Evolutionary conservation across 2,797 vertebrate genomes (phyloP), one percentile per base, ranked within the genome.

Genomic region (Carapus acus): DNA sequence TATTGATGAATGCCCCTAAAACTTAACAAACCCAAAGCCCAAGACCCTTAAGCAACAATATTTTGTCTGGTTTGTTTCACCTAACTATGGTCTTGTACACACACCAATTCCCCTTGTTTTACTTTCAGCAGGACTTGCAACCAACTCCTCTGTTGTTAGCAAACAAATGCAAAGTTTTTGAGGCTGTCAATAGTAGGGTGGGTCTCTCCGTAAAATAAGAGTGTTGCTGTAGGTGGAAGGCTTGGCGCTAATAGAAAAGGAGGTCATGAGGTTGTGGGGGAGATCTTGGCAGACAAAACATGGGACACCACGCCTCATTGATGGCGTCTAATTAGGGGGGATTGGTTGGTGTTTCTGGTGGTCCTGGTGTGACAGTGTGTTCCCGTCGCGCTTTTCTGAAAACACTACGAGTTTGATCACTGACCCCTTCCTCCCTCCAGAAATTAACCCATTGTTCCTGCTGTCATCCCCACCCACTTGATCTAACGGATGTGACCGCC

Each of bases 401-500:
- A 80, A 83, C 72, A 67, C 42, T 27, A 58, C 16, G 47, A 52
- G 64, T 54, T 51, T 73, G 74, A 73, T 78, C 76, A 58, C 49
- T 77, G 77, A 85, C 81, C 80, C 58, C 16, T 53, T 44, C 48
- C 42, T 51, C 49, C 48, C 50, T 47, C 38, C 24, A 69, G 45
- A 73, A 75, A 80, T 84, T 67, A 79, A 65, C 65, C 80, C 70
- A 73, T 85, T 83, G 78, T 83, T n/a, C 70, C 74, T 20, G 47
- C 47, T 52, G 58, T 61, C 31, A 29, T 58, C 69, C 68, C 60
- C 1, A 15, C 65, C 66, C 64, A 62, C 17, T 57, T 4, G 1
- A 34, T 48, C 50, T 50, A 46, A 52, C 41, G 56, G 55, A 71
- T 57, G 65, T 65, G 55, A 73, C 37, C 14, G 53, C 57, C 45